Base-by-base conservation (phyloP, 2,797 vertebrate genomes). In the Pipistrellus pygmaeus region DNA sequence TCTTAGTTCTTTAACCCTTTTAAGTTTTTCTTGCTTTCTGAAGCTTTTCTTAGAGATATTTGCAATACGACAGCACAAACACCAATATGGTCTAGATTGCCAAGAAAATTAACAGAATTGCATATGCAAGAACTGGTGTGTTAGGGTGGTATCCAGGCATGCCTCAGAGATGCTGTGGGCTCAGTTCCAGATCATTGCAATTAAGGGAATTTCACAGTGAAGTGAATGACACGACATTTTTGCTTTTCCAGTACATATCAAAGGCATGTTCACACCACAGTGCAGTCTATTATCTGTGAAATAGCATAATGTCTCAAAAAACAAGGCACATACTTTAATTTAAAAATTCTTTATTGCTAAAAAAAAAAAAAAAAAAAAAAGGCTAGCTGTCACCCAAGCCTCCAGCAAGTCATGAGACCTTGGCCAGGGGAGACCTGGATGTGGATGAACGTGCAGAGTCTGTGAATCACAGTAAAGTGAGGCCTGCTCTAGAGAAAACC, bases 31-130 rank as follows among this genome's bases (percentile, higher is more conserved):
- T 85, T 72, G 12, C 15, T 76, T 57, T 76, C 51, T 21, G 6
- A 71, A 76, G 85, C 0, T 60, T 82, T 88, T 83, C 87, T 94
- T 80, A 27, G 77, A 85, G 12, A n/a, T 71, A 18, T 64, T 51
- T 69, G 44, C 55, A 92, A 78, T 68, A 30, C 5, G 3, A 71
- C 3, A 76, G 41, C 30, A 57, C 85, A 76, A 86, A 77, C 55
- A 9, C 8, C 15, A 57, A 1, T 25, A 66, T 17, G 21, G 17
- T 32, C 44, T 80, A 53, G 14, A 71, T 62, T 60, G 8, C 7
- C 27, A 60, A 90, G n/a, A 88, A 71, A 88, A 30, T 46, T 21
- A 75, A 25, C 55, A 30, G 75, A 78, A 68, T 75, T 21, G 32
- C 5, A 17, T 14, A 17, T 14, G 10, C 12, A 57, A 68, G 73